Evolutionary conservation across 2,888 invertebrate species (phyloP).

Genomic region (Pristionchus exspectatus): DNA sequence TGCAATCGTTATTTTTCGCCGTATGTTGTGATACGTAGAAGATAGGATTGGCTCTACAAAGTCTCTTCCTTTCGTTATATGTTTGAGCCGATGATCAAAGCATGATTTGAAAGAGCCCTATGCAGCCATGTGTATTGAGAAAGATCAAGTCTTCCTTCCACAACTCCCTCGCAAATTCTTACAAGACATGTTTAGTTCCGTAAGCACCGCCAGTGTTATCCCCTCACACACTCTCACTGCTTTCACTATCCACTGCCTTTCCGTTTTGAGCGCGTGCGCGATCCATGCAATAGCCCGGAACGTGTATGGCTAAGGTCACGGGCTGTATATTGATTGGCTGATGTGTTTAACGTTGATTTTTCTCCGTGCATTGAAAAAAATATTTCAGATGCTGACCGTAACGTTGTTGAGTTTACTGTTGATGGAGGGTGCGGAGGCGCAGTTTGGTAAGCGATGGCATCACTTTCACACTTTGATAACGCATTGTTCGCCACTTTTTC

Average conservation of each 20-base stretch:
- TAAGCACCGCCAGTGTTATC: neutral
- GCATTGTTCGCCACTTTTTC: neutral
- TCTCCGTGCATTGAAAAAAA: neutral
- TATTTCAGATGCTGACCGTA: neutral
- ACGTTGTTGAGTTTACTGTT: neutral
- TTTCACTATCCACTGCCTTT: neutral
- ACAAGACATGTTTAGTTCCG: neutral
- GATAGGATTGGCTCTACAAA: no score
- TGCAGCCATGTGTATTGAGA: no score
- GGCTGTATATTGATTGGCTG: neutral
- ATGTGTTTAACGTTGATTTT: neutral
- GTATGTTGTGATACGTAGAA: no score
- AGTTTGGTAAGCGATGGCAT: neutral
- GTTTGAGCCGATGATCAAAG: no score
- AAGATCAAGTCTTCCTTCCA: no score
- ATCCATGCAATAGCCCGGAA: neutral
- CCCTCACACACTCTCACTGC: neutral
- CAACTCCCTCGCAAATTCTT: no score
- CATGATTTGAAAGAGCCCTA: no score
- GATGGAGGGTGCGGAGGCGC: neutral
- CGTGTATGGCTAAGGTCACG: neutral
- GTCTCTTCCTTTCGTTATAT: no score
- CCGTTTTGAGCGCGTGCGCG: neutral
- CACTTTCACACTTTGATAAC: neutral
- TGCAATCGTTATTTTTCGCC: neutral